phyloP scores from a whole-genome alignment of 2,113 vertebrate species.

The Oncorhynchus mykiss region DNA sequence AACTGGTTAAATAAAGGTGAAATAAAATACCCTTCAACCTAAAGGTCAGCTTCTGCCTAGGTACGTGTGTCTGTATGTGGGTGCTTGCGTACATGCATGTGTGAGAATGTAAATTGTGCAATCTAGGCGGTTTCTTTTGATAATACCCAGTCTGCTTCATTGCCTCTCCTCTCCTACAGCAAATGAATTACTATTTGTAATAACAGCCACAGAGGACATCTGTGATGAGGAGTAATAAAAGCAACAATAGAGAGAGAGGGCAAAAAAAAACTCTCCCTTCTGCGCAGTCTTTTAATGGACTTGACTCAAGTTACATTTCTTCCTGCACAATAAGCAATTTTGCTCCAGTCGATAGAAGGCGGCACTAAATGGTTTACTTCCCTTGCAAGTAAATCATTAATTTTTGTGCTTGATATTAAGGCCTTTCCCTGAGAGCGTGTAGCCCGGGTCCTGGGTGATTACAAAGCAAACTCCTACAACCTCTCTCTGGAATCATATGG shows the following conservation, averaged over 20 bases:
- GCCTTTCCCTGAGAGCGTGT: conserved; percentile 57
- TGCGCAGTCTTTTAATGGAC: conserved; percentile 59
- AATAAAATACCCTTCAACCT: background rate
- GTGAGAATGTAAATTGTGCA: background rate
- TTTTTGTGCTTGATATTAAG: conserved; percentile 71
- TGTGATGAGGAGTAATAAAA: conserved; percentile 59
- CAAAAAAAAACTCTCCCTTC: conserved; percentile 16
- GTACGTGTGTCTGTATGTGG: background rate
- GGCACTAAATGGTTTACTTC: conserved; percentile 68
- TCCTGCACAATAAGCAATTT: conserved; percentile 67
- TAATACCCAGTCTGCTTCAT: conserved; percentile 37
- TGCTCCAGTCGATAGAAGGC: conserved; percentile 59
- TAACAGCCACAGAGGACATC: conserved; percentile 44
- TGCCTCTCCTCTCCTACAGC: conserved; percentile 29
- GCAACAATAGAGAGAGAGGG: conserved; percentile 32
- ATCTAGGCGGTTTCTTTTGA: conserved; percentile 31
- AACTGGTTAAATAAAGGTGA: too few species aligned
- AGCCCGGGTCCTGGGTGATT: conserved; percentile 58
- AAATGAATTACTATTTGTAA: conserved; percentile 57
- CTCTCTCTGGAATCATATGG: conserved; percentile 45
- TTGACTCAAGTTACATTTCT: conserved; percentile 58
- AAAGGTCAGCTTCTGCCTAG: conserved; percentile 44
- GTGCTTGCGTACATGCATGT: background rate
- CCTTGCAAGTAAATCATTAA: conserved; percentile 69
- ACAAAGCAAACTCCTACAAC: conserved; percentile 59